Evolutionary conservation across 2,797 vertebrate genomes (phyloP).

Genomic region (Hippopotamyrus pictus): DNA sequence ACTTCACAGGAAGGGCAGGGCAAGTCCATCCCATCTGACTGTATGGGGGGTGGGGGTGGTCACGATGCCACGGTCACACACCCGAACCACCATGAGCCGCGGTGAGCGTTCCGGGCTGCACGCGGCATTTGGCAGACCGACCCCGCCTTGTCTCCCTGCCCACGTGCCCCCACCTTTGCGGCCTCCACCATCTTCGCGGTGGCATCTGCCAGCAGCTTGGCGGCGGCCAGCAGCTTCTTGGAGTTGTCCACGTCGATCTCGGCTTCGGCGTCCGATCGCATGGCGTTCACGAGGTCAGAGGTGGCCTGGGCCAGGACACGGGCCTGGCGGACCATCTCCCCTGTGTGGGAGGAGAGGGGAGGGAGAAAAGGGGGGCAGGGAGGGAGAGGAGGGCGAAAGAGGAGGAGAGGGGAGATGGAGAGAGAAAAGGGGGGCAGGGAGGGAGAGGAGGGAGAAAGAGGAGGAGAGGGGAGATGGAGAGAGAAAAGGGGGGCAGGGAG

Average conservation of each 20-base stretch:
- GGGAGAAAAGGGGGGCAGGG: background rate
- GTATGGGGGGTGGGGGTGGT: background rate
- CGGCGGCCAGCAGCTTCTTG: slow-evolving; percentile 92
- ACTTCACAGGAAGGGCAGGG: background rate
- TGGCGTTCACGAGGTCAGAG: slow-evolving; percentile 92
- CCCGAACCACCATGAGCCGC: background rate
- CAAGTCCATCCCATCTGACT: background rate
- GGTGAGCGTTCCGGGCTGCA: background rate
- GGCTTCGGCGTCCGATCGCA: slow-evolving; percentile 92
- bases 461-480: background rate
- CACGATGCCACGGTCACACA: background rate
- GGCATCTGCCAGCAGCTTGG: slow-evolving; percentile 92
- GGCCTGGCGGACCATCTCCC: slow-evolving; percentile 98
- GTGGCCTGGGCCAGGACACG: slow-evolving; percentile 91
- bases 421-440: too few relatives aligned
- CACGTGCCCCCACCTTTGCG: slow-evolving; percentile 73
- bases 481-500: too few relatives aligned
- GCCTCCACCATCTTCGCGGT: slow-evolving; percentile 98
- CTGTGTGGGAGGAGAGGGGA: slow-evolving; percentile 46
- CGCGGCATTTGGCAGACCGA: background rate
- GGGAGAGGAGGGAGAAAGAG: background rate
- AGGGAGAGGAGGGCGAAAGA: background rate
- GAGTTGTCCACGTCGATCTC: slow-evolving; percentile 97
- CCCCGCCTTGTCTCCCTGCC: background rate
- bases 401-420: background rate